A percentile compares a stretch with the other conserved stretches of the same genome.
These are phyloP conservation scores for Glareola pratincola DNA, from an alignment of 2,113 vertebrate genomes.

Conservation along the genomic window DNA sequence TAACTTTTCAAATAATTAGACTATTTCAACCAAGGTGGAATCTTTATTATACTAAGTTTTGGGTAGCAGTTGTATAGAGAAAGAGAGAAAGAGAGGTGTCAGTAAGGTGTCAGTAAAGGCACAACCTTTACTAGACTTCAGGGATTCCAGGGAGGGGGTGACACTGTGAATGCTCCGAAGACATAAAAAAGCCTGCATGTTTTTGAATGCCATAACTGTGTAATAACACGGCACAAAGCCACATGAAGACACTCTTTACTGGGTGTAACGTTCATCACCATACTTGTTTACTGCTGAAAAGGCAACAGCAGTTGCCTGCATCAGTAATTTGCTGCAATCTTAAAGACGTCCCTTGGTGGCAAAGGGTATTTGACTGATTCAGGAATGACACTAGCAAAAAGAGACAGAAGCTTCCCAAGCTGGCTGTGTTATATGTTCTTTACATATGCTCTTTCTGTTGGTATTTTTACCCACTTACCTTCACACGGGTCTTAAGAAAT, in stretches of 20 bases:
- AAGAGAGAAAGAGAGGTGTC: not conserved
- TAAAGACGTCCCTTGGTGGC: not conserved
- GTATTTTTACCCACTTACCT: not conserved
- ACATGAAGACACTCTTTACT: not conserved
- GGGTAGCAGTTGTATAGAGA: not conserved
- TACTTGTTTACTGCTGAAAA: not conserved
- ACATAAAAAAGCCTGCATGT: not conserved
- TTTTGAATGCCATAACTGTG: not conserved
- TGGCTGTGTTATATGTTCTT: not conserved
- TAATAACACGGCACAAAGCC: not conserved
- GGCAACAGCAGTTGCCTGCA: not conserved
- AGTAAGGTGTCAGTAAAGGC: not conserved
- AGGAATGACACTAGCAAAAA: not conserved
- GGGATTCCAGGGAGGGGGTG: not conserved
- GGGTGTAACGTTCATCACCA: not conserved
- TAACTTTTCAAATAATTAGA: not conserved
- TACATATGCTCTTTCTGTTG: not conserved
- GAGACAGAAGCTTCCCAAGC: not conserved
- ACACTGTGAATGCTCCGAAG: not conserved
- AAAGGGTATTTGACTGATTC: not conserved
- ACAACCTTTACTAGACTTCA: not conserved
- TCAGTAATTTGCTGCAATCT: not conserved
- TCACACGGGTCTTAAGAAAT: not conserved
- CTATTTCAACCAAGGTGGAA: not conserved
- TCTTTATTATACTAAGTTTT: not conserved